Percentiles rank a stretch among this genome's conserved stretches.
phyloP scores from a whole-genome alignment of 2,888 invertebrate genomes.

The Acanthopleura granulata region DNA sequence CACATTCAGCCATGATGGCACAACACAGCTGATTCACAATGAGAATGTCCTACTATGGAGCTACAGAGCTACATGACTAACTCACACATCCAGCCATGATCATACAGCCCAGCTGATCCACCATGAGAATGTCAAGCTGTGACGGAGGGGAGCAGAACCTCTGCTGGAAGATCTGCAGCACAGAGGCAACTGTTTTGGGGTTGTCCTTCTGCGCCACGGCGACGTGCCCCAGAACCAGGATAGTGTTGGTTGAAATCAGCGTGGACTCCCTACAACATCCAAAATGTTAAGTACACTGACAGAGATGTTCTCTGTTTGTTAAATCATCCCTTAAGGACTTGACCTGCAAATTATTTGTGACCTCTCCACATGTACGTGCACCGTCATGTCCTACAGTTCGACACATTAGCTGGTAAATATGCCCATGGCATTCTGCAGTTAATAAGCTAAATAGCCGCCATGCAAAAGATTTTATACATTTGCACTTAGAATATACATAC shows the following conservation, averaged over 20 bases:
- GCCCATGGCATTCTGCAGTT: too few species aligned
- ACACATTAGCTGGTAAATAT: too few species aligned
- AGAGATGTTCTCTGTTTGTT: too few species aligned
- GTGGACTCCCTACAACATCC: slow-evolving; percentile 82
- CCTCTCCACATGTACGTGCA: too few species aligned
- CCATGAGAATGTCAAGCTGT: slow-evolving; percentile 91
- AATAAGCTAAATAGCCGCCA: too few species aligned
- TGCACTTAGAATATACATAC: too few species aligned
- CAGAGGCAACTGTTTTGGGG: slow-evolving; percentile 93
- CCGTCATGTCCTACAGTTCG: too few species aligned
- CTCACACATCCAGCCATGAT: slow-evolving; percentile 81
- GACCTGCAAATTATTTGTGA: too few species aligned
- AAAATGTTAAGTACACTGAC: background rate
- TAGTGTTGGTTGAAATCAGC: slow-evolving; percentile 95
- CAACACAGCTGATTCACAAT: slow-evolving; percentile 98
- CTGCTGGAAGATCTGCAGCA: slow-evolving; percentile 97
- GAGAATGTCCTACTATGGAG: slow-evolving; percentile 80
- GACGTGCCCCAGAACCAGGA: slow-evolving; percentile 91
- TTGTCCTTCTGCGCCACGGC: slow-evolving; percentile 94
- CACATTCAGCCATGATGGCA: slow-evolving; percentile 88
- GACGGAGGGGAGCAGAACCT: slow-evolving; percentile 93
- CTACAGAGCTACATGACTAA: slow-evolving; percentile 22
- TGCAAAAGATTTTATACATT: too few species aligned
- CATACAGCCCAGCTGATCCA: slow-evolving; percentile 98
- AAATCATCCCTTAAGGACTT: too few species aligned